A percentile compares a stretch with the other conserved stretches of the same genome.
Evolutionary conservation across 2,797 vertebrate genomes (phyloP).

Genomic region (Cyclopterus lumpus): DNA sequence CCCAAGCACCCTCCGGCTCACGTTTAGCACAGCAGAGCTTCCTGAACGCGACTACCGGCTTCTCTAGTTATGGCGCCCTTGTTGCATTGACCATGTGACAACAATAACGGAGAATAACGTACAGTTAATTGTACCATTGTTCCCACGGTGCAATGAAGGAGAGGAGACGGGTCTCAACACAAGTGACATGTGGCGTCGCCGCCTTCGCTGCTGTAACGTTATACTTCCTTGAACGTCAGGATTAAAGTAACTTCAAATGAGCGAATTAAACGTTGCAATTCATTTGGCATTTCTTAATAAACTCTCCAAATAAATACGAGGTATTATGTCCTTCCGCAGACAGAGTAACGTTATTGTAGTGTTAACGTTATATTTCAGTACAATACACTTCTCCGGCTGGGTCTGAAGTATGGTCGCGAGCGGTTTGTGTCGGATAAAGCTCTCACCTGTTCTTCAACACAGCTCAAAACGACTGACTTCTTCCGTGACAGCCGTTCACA

Average conservation of each 20-base stretch:
- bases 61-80: conserved; percentile 41
- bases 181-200: not conserved
- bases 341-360: no score
- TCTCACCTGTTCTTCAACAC: conserved; percentile 53
- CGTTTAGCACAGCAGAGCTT: not conserved
- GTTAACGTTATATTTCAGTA: not conserved
- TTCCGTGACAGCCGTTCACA: conserved; percentile 25
- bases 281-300: no score
- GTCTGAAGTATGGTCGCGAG: not conserved
- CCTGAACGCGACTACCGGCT: conserved; percentile 54
- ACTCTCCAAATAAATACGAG: no score
- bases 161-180: not conserved
- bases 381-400: not conserved
- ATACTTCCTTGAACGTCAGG: not conserved
- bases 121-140: no score
- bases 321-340: fast-evolving
- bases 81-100: conserved; percentile 6
- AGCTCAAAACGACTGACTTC: not conserved
- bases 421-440: not conserved
- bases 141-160: not conserved
- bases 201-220: no score
- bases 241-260: not conserved
- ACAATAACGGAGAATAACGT: fast-evolving
- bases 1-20: not conserved
- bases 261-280: fast-evolving